These are phyloP conservation scores for Nixonia krombeini DNA, from an alignment of 1,140 invertebrate genomes.

Conservation along the genomic window DNA sequence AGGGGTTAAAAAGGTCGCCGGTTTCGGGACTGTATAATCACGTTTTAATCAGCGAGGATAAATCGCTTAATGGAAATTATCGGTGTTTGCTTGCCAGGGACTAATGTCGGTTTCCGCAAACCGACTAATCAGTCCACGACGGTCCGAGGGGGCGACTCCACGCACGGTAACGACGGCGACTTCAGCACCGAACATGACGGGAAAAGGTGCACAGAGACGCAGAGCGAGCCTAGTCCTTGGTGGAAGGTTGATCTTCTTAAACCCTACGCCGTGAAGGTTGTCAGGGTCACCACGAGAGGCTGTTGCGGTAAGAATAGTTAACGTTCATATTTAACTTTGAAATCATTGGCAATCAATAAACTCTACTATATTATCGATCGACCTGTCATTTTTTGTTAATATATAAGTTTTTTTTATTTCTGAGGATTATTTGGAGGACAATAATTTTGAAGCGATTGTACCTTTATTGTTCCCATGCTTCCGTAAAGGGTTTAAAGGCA, in stretches of 20 bases:
- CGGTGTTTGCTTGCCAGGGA: conserved; percentile 75
- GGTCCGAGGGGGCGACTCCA: conserved; percentile 83
- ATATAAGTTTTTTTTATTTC: background rate
- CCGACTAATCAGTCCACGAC: conserved; percentile 92
- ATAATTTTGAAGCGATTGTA: no score
- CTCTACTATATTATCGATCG: background rate
- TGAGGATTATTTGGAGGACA: background rate
- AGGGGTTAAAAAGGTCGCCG: no score
- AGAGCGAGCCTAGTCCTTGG: conserved; percentile 90
- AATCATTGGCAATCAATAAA: background rate
- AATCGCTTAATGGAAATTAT: no score
- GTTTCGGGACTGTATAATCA: no score
- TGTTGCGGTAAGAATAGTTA: conserved; percentile 79
- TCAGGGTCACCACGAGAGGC: conserved; percentile 87
- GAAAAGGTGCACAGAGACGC: conserved; percentile 89
- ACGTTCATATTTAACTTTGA: conserved; percentile 1
- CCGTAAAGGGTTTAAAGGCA: no score
- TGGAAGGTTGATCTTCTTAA: conserved; percentile 91
- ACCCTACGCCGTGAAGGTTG: conserved; percentile 86
- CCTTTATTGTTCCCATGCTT: no score
- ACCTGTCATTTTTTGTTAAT: conserved; percentile 2
- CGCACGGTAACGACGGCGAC: conserved; percentile 89
- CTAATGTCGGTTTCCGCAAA: conserved; percentile 88
- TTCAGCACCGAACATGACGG: conserved; percentile 87
- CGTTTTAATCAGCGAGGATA: no score